A percentile compares a stretch with the other conserved stretches of the same genome.
Evolutionary conservation across 2,113 vertebrate species (phyloP).

Genomic region (Sebastes schlegelii): DNA sequence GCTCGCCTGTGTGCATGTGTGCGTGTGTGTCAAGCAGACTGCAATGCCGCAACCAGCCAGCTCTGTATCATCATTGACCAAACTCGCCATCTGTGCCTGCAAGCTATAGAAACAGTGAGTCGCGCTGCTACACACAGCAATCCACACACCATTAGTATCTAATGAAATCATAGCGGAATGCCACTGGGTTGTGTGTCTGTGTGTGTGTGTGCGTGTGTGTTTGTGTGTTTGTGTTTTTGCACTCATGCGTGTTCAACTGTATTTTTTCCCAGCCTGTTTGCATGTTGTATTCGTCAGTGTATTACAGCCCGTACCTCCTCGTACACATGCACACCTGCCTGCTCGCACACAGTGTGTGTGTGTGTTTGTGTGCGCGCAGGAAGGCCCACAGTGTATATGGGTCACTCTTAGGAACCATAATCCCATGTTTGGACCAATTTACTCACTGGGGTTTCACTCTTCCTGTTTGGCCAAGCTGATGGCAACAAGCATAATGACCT

Average conservation of each 20-base stretch:
- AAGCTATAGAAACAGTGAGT: slow-evolving; percentile 62
- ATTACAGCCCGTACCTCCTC: slow-evolving; percentile 35
- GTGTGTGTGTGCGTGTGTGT: background rate
- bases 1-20: background rate
- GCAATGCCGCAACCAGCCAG: slow-evolving; percentile 60
- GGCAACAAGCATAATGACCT: slow-evolving; percentile 88
- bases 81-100: slow-evolving; percentile 71
- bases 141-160: slow-evolving; percentile 24
- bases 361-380: slow-evolving; percentile 1
- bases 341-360: background rate
- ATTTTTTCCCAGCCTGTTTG: background rate
- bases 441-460: slow-evolving; percentile 77
- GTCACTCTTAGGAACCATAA: slow-evolving; percentile 70
- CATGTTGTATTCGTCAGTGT: slow-evolving; percentile 16
- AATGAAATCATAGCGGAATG: slow-evolving; percentile 27
- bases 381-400: slow-evolving; percentile 60
- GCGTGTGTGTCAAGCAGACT: slow-evolving; percentile 42
- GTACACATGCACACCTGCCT: background rate
- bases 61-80: slow-evolving; percentile 67
- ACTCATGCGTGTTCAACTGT: slow-evolving; percentile 7
- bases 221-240: background rate
- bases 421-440: slow-evolving; percentile 72
- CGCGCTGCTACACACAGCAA: slow-evolving; percentile 52
- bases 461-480: slow-evolving; percentile 83
- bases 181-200: slow-evolving; percentile 8